Conservation (phyloP, 2,797 vertebrate species). For the Danio jaintianensis region DNA sequence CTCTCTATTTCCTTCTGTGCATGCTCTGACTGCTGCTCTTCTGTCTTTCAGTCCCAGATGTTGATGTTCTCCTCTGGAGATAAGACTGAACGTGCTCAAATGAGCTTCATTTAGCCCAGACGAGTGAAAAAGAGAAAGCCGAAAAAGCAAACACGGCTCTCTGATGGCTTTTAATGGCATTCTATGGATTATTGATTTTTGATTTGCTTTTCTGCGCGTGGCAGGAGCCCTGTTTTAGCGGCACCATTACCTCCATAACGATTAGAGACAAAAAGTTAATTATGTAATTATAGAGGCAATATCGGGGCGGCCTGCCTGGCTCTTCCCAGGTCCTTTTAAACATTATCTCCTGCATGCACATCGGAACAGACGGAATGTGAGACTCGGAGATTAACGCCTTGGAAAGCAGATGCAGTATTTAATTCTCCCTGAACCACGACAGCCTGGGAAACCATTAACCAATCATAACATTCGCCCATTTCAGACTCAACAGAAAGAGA, state of each 20-base stretch:
- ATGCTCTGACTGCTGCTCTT: constrained; percentile 87
- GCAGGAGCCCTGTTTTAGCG: constrained; percentile 96
- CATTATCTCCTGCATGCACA: constrained; percentile 99
- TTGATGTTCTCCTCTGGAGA: constrained; percentile 92
- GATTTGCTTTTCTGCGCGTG: constrained; percentile 95
- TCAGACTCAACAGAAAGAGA: constrained; percentile 98
- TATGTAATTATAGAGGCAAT: constrained; percentile 99
- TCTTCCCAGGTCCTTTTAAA: constrained; percentile 99
- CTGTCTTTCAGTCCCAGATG: constrained; percentile 87
- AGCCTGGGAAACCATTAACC: constrained; percentile 99
- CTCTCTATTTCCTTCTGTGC: constrained; percentile 68
- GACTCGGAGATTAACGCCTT: constrained; percentile 99
- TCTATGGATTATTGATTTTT: constrained; percentile 99
- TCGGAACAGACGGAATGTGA: constrained; percentile 99
- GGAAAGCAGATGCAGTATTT: constrained; percentile 99
- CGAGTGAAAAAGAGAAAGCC: constrained; percentile 52
- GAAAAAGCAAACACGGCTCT: constrained; percentile 52
- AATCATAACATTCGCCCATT: constrained; percentile 98
- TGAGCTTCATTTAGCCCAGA: constrained; percentile 95
- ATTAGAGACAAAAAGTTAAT: constrained; percentile 99
- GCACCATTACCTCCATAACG: constrained; percentile 99
- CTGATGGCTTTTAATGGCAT: constrained; percentile 91
- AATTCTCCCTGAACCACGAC: constrained; percentile 96
- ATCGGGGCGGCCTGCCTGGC: constrained; percentile 99
- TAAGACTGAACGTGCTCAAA: constrained; percentile 91